Evolutionary conservation across 1,140 invertebrate species (phyloP), one percentile per base, ranked within the genome.

Genomic region (Apis cerana): DNA sequence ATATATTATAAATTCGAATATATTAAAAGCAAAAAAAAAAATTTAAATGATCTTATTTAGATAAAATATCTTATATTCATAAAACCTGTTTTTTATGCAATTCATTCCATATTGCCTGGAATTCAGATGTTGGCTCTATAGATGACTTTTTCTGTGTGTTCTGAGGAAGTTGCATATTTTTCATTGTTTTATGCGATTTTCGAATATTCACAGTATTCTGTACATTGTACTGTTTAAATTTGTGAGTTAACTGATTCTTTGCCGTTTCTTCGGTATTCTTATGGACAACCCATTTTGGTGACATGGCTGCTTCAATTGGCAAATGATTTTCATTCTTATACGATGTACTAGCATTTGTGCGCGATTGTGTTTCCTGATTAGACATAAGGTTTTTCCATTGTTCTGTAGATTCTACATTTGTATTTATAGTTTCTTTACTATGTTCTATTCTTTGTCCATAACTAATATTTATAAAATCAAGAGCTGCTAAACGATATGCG

Each of bases 391-490:
- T 9, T 21, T 48, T 74, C 50, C 61, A 67, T 1, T 19, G 1
- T 0, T 67, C 62, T 23, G 21, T 56, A n/a, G 52, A 21, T n/a
- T 76, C 64, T 4, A 9, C 1, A 15, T 43, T 82, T 48, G 1
- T 2, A 15, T 82, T 71, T 27, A 54, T 0, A 1, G 52, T 48
- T 19, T 15, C 52, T 23, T 48, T 75, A 56, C 56, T 89, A 87
- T 95, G 90, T 89, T 95, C 89, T 85, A 92, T 64, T 90, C 93
- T 87, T 80, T 94, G 65, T 64, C 95, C 94, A 92, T 95, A 93
- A 19, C 94, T 95, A 17, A 96, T 91, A 89, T 97, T 97, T 50
- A 97, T 95, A 61, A 97, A 94, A 50, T 95, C 94, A 65, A 92
- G 92, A 1, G 91, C 82, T 0, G 95, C 92, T 56, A 96, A 86